A percentile compares a stretch with the other conserved stretches of the same genome.
Evolutionary conservation across 2,888 invertebrate genomes (phyloP).

Genomic region (Rhagonycha lutea): DNA sequence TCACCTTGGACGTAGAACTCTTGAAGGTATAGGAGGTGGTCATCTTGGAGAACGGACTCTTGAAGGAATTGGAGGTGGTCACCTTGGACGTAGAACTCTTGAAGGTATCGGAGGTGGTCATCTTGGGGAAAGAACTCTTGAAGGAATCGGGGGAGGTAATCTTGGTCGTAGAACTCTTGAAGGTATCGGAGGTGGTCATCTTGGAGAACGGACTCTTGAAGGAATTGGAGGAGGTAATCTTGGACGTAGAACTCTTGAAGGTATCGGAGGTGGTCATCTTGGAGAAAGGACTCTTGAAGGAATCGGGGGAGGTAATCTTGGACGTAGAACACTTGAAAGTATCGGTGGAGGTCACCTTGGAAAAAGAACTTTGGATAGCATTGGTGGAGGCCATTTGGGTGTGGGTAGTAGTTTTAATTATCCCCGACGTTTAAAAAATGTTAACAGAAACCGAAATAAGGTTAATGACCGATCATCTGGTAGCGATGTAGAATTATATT

Average conservation of each 20-base stretch:
- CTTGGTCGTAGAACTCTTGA: constrained; percentile 17
- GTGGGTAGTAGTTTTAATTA: constrained; percentile 22
- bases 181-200: constrained; percentile 23
- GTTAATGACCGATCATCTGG: no score
- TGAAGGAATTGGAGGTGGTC: constrained; percentile 26
- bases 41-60: constrained; percentile 19
- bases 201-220: constrained; percentile 25
- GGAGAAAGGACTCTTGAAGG: constrained; percentile 20
- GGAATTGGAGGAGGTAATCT: constrained; percentile 33
- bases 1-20: constrained; percentile 13
- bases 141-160: background rate
- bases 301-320: constrained; percentile 34
- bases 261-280: constrained; percentile 27
- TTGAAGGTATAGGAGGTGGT: background rate
- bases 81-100: constrained; percentile 13
- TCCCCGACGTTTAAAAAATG: background rate
- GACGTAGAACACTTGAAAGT: constrained; percentile 12
- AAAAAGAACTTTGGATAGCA: constrained; percentile 26
- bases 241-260: constrained; percentile 16
- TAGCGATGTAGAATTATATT: background rate
- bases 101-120: constrained; percentile 12
- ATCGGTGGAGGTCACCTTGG: constrained; percentile 28
- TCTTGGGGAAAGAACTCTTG: constrained; percentile 17
- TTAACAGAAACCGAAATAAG: background rate
- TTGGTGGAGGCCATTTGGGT: constrained; percentile 33